Base-by-base conservation (phyloP, 2,888 invertebrate genomes). In the Cepaea hortensis region DNA sequence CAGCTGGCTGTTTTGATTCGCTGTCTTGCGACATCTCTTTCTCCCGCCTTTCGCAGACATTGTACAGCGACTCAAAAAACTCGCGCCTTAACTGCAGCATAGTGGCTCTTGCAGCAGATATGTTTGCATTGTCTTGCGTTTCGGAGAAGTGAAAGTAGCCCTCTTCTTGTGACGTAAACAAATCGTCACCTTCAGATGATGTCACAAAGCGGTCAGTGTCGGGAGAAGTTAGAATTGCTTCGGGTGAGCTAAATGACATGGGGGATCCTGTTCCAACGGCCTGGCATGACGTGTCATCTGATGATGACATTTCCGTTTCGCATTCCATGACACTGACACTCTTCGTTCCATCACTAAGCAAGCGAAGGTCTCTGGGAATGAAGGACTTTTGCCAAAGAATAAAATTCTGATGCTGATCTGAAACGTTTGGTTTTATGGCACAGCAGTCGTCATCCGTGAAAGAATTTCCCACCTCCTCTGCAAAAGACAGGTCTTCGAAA, bases 201-300 rank as follows among this genome's bases (percentile, higher is more conserved):
- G 85, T 85, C 11, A 79, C 79, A 50, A 85, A 85, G 3, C 65
- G 68, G 68, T 85, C 85, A 11, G 80, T 81, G 55, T 73, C 81
- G 48, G 85, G 81, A 1, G 81, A 80, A 18, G 72, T 65, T 11
- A 73, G 62, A 2, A 73, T 81, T 2, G 62, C 80, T 46, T 85
- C 85, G 13, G 81, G 73, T 35, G 85, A 85, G 70, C 85, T 73
- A 35, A 85, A 85, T 35, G 85, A 85, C 85, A 85, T 85, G 3
- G 85, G 75, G 15, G 85, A 85, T 11, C 81, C 85, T 1, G 70
- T 72, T 18, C 72, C 81, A 11, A 81, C 46, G 6, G 85, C 81
- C 23, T 79, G 79, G 62, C 79, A 79, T 3, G 85, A 85, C 18
- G 85, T 50, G 20, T 77, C 85, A n/a, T 79, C 65, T n/a, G 79